Conservation (phyloP, 2,113 vertebrate species). For the Xiphophorus hellerii region DNA sequence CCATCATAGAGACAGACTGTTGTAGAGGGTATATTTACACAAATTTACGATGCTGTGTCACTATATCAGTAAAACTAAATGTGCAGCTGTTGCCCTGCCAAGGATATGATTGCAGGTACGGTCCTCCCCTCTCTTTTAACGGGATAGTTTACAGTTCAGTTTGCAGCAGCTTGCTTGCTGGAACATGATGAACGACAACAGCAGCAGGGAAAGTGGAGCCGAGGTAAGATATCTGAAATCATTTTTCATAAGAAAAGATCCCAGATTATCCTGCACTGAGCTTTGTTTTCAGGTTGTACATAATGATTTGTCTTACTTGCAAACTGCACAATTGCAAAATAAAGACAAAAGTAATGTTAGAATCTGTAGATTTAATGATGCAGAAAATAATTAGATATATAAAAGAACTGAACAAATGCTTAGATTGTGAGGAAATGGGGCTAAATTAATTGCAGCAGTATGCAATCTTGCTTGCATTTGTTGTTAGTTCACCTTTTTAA, state of each 20-base stretch:
- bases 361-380: neutral
- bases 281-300: neutral
- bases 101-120: neutral
- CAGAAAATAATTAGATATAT: neutral
- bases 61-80: neutral
- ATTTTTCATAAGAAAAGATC: neutral
- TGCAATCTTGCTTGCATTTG: neutral
- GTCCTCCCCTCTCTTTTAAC: neutral
- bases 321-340: neutral
- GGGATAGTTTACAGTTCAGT: slow-evolving; percentile 22
- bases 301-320: neutral
- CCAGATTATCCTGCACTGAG: neutral
- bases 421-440: neutral
- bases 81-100: neutral
- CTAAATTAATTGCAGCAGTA: slow-evolving; percentile 1
- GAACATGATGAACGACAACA: slow-evolving; percentile 45
- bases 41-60: neutral
- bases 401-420: neutral
- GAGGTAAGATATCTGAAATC: slow-evolving; percentile 53
- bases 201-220: slow-evolving; percentile 38
- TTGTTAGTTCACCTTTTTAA: neutral
- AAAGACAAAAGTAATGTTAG: neutral
- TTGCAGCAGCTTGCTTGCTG: slow-evolving; percentile 15
- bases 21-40: neutral
- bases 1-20: neutral